Conservation (phyloP, 2,888 invertebrate species). For the Hermaeophaga mercurialis region DNA sequence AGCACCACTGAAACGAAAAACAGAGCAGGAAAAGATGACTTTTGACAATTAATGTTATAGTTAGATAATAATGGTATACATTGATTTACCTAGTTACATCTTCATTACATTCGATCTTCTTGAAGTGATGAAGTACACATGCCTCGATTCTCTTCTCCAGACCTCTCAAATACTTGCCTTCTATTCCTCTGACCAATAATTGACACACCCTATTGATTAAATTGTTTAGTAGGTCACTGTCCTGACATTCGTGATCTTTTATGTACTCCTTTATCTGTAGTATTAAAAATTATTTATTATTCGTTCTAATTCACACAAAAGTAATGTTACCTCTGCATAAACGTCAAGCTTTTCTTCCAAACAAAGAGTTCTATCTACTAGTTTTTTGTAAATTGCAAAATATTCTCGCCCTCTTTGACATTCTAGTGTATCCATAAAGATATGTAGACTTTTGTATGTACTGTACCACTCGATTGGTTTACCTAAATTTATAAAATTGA, state of each 20-base stretch:
- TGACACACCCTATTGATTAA: constrained; percentile 76
- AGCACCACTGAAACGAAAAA: too few relatives aligned
- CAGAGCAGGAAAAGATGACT: too few relatives aligned
- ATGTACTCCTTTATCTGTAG: constrained; percentile 66
- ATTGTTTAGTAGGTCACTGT: constrained; percentile 64
- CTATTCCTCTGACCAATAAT: constrained; percentile 68
- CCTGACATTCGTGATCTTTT: constrained; percentile 63
- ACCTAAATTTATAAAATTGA: too few relatives aligned
- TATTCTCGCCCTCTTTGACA: constrained; percentile 79
- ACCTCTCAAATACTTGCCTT: constrained; percentile 64
- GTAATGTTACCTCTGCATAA: constrained; percentile 64
- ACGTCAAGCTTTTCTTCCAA: constrained; percentile 69
- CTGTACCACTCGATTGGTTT: constrained; percentile 64
- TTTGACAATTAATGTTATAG: too few relatives aligned
- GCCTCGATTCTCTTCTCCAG: constrained; percentile 70
- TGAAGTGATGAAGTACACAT: constrained; percentile 62
- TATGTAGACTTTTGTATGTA: constrained; percentile 63
- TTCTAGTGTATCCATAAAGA: constrained; percentile 82
- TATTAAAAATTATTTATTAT: too few relatives aligned
- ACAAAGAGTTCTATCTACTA: constrained; percentile 64
- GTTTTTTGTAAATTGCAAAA: constrained; percentile 72
- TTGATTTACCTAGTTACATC: constrained; percentile 56
- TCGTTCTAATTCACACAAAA: too few relatives aligned
- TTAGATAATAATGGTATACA: too few relatives aligned
- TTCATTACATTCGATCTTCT: constrained; percentile 65